Evolutionary conservation across 2,888 invertebrate species (phyloP).

Genomic region (Epistrophe grossulariae): DNA sequence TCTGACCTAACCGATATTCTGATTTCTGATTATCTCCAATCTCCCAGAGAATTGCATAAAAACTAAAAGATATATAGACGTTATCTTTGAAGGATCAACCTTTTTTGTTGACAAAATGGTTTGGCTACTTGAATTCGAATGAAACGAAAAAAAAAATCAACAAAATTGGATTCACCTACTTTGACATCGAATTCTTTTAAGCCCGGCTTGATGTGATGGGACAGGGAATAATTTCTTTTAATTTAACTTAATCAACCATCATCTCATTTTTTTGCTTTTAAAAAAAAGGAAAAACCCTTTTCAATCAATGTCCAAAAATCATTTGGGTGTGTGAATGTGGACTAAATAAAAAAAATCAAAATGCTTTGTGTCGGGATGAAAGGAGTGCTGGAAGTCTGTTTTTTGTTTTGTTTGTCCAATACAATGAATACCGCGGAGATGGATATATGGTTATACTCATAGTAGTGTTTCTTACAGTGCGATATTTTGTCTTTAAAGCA

Average conservation of each 20-base stretch:
- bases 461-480: not conserved
- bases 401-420: not conserved
- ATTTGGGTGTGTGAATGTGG: slow-evolving; percentile 54
- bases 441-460: not conserved
- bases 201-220: slow-evolving; percentile 41
- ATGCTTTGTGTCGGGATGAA: slow-evolving; percentile 42
- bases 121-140: slow-evolving; percentile 41
- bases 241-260: slow-evolving; percentile 67
- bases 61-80: slow-evolving; percentile 14
- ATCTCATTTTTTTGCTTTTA: slow-evolving; percentile 12
- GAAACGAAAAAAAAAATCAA: not conserved
- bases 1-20: not conserved
- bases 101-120: slow-evolving; percentile 46
- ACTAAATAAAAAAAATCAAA: slow-evolving; percentile 32
- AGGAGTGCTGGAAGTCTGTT: slow-evolving; percentile 44
- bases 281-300: slow-evolving; percentile 51
- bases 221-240: slow-evolving; percentile 46
- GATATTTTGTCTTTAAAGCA: not conserved
- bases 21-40: not conserved
- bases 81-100: slow-evolving; percentile 34
- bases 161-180: slow-evolving; percentile 26
- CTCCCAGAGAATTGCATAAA: slow-evolving; percentile 23
- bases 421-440: slow-evolving; percentile 21
- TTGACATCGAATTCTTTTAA: slow-evolving; percentile 43
- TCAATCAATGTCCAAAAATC: slow-evolving; percentile 71